A percentile compares a stretch with the other conserved stretches of the same genome.
Evolutionary conservation across 2,113 vertebrate genomes (phyloP).

Genomic region (Megaceryle torquata): DNA sequence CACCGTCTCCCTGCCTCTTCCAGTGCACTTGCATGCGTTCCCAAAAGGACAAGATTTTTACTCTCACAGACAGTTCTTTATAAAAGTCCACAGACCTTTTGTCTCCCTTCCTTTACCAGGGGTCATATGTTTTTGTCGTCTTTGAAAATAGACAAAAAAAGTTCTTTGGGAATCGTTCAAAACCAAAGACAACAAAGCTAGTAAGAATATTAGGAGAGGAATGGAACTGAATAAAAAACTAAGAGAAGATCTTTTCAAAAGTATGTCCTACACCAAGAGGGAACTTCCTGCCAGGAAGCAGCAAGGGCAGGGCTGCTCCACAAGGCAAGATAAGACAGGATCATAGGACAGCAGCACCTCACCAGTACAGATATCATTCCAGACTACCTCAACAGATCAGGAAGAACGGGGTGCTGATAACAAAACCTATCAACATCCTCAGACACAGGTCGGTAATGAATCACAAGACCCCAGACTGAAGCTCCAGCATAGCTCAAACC

Average conservation of each 20-base stretch:
- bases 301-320: neutral
- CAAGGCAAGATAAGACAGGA: neutral
- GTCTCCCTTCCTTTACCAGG: neutral
- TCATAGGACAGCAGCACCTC: accelerated
- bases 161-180: neutral
- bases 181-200: neutral
- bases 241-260: neutral
- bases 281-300: neutral
- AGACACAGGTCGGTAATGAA: accelerated
- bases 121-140: neutral
- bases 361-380: neutral
- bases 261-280: accelerated
- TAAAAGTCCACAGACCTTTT: neutral
- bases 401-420: neutral
- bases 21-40: neutral
- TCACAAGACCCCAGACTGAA: accelerated
- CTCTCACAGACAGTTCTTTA: neutral
- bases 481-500: accelerated
- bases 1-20: neutral
- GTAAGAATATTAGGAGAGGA: neutral
- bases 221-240: neutral
- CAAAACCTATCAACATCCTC: neutral
- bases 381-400: neutral
- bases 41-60: neutral
- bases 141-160: neutral